Base-by-base conservation (phyloP, 2,888 invertebrate genomes). In the Cyaniris semiargus region DNA sequence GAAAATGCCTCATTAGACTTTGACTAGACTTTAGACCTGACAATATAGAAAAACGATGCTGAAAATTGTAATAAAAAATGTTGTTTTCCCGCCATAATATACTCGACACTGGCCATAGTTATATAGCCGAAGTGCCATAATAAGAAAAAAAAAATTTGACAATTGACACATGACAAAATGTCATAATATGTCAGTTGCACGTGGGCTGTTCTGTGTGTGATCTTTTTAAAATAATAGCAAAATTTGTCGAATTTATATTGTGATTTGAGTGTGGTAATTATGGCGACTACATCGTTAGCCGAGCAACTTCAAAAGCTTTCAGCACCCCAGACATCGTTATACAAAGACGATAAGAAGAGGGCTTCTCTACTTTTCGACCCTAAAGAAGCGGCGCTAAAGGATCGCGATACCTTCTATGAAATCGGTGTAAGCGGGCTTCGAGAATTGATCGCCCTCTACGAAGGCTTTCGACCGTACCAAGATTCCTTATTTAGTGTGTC, bases 361-460 rank as follows among this genome's bases (percentile, higher is more conserved):
- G 95, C 96, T 15, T 99, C 99, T 0, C 95, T 99, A 81, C 91
- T 99, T 1, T 99, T 99, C 87, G 97, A 98, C 84, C 96, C 97
- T 0, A 97, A 97, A 85, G 98, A 98, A 89, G 99, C 99, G 0
- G 98, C 98, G 0, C 95, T 95, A 70, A 96, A 98, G 83, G 97
- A 97, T 84, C 95, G 96, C 76, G 97, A 98, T 81, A 97, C 97
- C 0, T 96, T 98, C 82, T 97, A 96, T 88, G 97, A 97, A 85
- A 96, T 99, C 76, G 99, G 98, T 89, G 83, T 96, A 15, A 96
- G 96, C 87, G 99, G 99, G 0, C 92, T 99, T 0, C 95, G 96
- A 79, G 98, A 98, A 85, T 92, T 99, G 21, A 96, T 96, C 58
- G 94, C 95, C 8, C 90, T 98, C 8, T 96, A 98, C 86, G 91